These are phyloP conservation scores for Scaptomyza tumidula DNA, from an alignment of 2,888 invertebrate genomes.

Conservation along the genomic window DNA sequence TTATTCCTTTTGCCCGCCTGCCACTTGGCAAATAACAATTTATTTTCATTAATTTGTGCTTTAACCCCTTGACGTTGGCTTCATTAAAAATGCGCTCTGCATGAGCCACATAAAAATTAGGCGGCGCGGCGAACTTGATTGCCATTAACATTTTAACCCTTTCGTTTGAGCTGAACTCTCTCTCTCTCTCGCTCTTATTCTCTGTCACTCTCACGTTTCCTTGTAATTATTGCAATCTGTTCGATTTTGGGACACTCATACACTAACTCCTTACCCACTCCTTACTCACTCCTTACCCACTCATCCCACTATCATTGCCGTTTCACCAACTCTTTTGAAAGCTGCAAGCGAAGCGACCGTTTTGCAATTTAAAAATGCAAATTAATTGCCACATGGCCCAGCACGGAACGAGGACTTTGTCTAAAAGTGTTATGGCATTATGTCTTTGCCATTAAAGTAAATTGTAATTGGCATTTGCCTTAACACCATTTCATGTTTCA, in stretches of 20 bases:
- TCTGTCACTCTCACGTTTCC: slow-evolving; percentile 33
- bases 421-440: slow-evolving; percentile 63
- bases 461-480: slow-evolving; percentile 72
- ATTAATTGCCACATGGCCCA: slow-evolving; percentile 82
- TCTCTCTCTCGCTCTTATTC: neutral
- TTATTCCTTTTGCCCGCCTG: slow-evolving; percentile 30
- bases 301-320: neutral
- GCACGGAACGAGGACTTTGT: slow-evolving; percentile 39
- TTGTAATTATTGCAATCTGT: slow-evolving; percentile 80
- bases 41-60: slow-evolving; percentile 83
- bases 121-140: slow-evolving; percentile 59
- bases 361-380: slow-evolving; percentile 83
- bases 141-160: slow-evolving; percentile 70
- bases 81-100: slow-evolving; percentile 75
- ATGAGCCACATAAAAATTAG: slow-evolving; percentile 64
- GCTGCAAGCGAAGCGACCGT: slow-evolving; percentile 34
- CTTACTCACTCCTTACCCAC: slow-evolving; percentile 20
- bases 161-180: slow-evolving; percentile 14
- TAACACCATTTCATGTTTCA: slow-evolving; percentile 21
- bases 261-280: neutral
- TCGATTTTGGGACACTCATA: slow-evolving; percentile 71
- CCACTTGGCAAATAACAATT: slow-evolving; percentile 75
- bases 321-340: neutral
- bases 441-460: slow-evolving; percentile 73
- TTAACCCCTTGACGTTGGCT: slow-evolving; percentile 71